phyloP scores from a whole-genome alignment of 2,888 invertebrate species.

The Drosophila ustulata region DNA sequence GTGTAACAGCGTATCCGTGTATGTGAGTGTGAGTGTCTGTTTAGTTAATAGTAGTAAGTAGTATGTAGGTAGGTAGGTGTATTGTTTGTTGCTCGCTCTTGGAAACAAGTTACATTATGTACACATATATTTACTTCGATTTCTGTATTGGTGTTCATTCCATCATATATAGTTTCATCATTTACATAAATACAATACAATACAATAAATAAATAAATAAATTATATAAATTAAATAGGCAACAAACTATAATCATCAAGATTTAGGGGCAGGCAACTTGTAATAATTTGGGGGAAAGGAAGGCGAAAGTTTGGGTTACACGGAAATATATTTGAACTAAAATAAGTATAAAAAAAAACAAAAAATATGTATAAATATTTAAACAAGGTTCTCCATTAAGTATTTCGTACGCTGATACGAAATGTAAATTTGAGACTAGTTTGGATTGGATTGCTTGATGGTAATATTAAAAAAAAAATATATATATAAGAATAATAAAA shows the following conservation, averaged over 20 bases:
- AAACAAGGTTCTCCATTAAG: slow-evolving; percentile 50
- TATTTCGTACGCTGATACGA: slow-evolving; percentile 32
- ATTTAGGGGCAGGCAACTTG: slow-evolving; percentile 38
- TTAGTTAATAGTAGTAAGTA: slow-evolving; percentile 41
- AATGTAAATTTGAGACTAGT: slow-evolving; percentile 60
- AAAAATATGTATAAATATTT: not conserved
- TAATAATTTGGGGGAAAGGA: slow-evolving; percentile 22
- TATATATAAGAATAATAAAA: not conserved
- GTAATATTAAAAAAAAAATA: slow-evolving; percentile 3
- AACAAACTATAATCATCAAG: slow-evolving; percentile 58
- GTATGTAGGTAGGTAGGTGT: slow-evolving; percentile 43
- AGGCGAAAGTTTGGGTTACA: slow-evolving; percentile 16
- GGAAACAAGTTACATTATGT: slow-evolving; percentile 53
- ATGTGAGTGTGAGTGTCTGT: slow-evolving; percentile 21
- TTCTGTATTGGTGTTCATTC: slow-evolving; percentile 33
- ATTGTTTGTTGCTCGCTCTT: slow-evolving; percentile 33
- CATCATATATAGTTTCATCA: slow-evolving; percentile 31
- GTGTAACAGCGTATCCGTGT: slow-evolving; percentile 8
- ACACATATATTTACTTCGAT: slow-evolving; percentile 51
- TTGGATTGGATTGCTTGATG: slow-evolving; percentile 33
- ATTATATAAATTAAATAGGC: slow-evolving; percentile 70
- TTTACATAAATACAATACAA: slow-evolving; percentile 68
- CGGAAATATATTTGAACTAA: slow-evolving; percentile 37
- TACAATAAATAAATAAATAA: slow-evolving; percentile 74
- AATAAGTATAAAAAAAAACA: slow-evolving; percentile 6